Conservation (phyloP, 2,113 vertebrate species). For the Cryptotis parvus region DNA sequence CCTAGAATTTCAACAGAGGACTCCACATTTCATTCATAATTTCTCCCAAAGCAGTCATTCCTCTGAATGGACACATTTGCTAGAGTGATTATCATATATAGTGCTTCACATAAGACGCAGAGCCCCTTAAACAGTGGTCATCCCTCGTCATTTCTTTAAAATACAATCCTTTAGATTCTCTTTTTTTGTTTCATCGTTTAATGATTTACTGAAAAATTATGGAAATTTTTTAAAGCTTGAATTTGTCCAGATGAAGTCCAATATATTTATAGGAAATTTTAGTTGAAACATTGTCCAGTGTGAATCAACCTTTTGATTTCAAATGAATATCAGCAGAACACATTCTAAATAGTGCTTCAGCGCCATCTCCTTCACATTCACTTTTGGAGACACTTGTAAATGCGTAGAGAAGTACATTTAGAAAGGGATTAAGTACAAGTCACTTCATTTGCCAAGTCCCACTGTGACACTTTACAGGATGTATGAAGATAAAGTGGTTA, state of each 20-base stretch:
- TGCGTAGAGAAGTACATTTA: conserved; percentile 19
- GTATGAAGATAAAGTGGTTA: conserved; percentile 8
- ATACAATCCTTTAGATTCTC: conserved; percentile 30
- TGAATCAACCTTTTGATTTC: conserved; percentile 34
- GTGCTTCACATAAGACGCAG: neutral
- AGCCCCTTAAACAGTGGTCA: conserved; percentile 62
- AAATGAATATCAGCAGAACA: conserved; percentile 11
- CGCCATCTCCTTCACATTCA: neutral
- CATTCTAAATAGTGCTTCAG: conserved; percentile 29
- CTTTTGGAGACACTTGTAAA: conserved; percentile 44
- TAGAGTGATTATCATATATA: conserved; percentile 61
- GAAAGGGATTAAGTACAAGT: conserved; percentile 12
- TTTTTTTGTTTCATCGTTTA: conserved; percentile 18
- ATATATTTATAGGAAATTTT: conserved; percentile 67
- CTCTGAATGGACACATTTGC: conserved; percentile 65
- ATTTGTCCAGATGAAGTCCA: conserved; percentile 51
- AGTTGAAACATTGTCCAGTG: conserved; percentile 60
- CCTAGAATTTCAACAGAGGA: conserved; percentile 67
- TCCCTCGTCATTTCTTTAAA: conserved; percentile 40
- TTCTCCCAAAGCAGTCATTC: conserved; percentile 66
- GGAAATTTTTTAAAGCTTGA: conserved; percentile 66
- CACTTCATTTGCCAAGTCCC: conserved; percentile 32
- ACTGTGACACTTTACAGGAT: neutral
- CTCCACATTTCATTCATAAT: conserved; percentile 66
- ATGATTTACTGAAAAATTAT: conserved; percentile 72